Conservation (phyloP, 2,797 vertebrate species). For the Acrossocheilus fasciatus region DNA sequence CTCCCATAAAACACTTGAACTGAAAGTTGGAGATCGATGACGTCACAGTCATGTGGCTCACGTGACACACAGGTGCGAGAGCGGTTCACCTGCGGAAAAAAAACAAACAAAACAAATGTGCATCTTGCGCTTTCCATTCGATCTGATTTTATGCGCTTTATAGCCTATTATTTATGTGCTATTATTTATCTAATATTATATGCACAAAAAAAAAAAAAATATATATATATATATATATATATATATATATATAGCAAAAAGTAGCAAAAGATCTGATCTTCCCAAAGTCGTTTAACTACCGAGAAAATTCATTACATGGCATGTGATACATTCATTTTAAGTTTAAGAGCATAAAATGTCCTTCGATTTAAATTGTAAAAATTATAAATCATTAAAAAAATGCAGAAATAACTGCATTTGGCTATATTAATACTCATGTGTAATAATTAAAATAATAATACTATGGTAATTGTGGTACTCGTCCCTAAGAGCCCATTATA, state of each 20-base stretch:
- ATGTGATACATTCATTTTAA: background rate
- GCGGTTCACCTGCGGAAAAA: background rate
- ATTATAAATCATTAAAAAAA: background rate
- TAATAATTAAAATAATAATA: background rate
- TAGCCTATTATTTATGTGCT: background rate
- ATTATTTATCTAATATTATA: background rate
- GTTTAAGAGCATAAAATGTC: background rate
- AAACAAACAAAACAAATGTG: background rate
- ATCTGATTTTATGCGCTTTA: background rate
- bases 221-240: no score
- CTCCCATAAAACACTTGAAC: background rate
- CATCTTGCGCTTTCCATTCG: background rate
- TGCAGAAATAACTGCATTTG: background rate
- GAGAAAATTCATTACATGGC: background rate
- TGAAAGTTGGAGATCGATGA: conserved; percentile 11
- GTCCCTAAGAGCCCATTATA: background rate
- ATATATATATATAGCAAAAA: no score
- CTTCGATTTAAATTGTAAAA: background rate
- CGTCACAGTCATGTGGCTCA: background rate
- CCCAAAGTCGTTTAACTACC: background rate
- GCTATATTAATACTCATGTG: background rate
- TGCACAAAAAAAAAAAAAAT: background rate
- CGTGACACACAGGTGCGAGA: background rate
- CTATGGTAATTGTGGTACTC: background rate
- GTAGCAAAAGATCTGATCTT: background rate